Evolutionary conservation across 2,888 invertebrate genomes (phyloP).

Genomic region (Theristus sp.): DNA sequence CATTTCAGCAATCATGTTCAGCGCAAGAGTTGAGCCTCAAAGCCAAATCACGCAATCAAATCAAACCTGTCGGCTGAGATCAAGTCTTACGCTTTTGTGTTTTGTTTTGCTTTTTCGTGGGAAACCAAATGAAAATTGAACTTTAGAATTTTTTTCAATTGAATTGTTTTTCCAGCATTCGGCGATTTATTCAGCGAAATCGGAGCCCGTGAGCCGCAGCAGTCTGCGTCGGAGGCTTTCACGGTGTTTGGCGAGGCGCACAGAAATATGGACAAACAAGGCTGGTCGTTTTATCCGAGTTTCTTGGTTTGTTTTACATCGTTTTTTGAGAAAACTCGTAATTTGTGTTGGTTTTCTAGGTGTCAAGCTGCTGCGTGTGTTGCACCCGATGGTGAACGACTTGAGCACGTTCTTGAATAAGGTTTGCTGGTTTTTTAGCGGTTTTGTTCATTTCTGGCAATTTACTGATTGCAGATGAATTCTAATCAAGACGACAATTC

Average conservation of each 20-base stretch:
- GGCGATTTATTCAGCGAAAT: constrained; percentile 85
- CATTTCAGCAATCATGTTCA: too few relatives aligned
- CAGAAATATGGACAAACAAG: constrained; percentile 63
- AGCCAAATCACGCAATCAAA: too few relatives aligned
- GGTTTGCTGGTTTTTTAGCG: neutral
- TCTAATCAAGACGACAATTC: too few relatives aligned
- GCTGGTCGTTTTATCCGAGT: neutral
- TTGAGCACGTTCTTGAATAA: constrained; percentile 83
- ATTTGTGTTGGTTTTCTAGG: too few relatives aligned
- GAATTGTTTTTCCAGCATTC: constrained; percentile 57
- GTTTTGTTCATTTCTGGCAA: neutral
- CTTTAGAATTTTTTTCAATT: too few relatives aligned
- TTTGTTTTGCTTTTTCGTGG: too few relatives aligned
- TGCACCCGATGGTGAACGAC: constrained; percentile 60
- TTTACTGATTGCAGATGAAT: neutral
- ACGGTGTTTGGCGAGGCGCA: constrained; percentile 84
- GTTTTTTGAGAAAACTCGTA: neutral
- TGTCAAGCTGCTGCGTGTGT: constrained; percentile 9
- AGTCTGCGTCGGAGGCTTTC: constrained; percentile 82
- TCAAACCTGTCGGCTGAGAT: too few relatives aligned
- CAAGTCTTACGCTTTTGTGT: too few relatives aligned
- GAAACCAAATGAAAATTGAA: too few relatives aligned
- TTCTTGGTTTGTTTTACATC: neutral
- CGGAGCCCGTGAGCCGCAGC: constrained; percentile 85
- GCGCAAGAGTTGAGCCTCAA: too few relatives aligned